Percentiles rank a stretch among this genome's conserved stretches.
Conservation (phyloP, 2,888 invertebrate species). For the Drosophila paranaensis region DNA sequence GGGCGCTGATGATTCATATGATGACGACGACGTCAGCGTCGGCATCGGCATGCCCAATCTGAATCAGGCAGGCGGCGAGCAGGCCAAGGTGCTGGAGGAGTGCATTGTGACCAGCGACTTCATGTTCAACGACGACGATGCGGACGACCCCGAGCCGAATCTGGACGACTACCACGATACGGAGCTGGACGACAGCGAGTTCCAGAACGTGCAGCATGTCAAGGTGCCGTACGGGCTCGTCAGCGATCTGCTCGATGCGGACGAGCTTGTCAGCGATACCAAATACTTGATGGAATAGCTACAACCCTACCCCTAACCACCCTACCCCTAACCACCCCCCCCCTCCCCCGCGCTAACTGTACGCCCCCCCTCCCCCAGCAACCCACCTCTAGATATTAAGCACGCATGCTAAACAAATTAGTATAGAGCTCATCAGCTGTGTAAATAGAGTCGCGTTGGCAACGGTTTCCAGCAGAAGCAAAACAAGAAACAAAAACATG, state of each 20-base stretch:
- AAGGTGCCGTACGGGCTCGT: constrained; percentile 55
- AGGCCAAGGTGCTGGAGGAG: constrained; percentile 69
- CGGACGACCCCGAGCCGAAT: constrained; percentile 28
- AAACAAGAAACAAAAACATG: constrained; percentile 4
- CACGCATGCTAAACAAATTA: constrained; percentile 36
- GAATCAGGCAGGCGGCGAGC: constrained; percentile 39
- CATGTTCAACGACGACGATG: constrained; percentile 66
- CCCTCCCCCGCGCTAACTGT: background rate
- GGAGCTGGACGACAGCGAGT: constrained; percentile 55
- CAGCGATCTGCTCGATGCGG: constrained; percentile 49
- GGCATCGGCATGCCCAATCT: constrained; percentile 29
- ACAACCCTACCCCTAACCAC: background rate
- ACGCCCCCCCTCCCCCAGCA: background rate
- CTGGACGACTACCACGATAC: constrained; percentile 42
- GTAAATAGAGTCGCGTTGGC: constrained; percentile 58
- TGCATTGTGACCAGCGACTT: constrained; percentile 77
- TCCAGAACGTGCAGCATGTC: constrained; percentile 46
- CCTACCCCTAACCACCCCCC: too few relatives aligned
- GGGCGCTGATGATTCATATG: constrained; percentile 27
- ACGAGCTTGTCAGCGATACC: constrained; percentile 57
- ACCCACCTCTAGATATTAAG: constrained; percentile 13
- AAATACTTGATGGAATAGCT: constrained; percentile 61
- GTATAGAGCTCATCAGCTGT: constrained; percentile 40
- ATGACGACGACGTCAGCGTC: constrained; percentile 26
- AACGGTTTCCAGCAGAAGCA: constrained; percentile 38